Base-by-base conservation (phyloP, 1,140 invertebrate genomes). In the Macrobrachium nipponense region DNA sequence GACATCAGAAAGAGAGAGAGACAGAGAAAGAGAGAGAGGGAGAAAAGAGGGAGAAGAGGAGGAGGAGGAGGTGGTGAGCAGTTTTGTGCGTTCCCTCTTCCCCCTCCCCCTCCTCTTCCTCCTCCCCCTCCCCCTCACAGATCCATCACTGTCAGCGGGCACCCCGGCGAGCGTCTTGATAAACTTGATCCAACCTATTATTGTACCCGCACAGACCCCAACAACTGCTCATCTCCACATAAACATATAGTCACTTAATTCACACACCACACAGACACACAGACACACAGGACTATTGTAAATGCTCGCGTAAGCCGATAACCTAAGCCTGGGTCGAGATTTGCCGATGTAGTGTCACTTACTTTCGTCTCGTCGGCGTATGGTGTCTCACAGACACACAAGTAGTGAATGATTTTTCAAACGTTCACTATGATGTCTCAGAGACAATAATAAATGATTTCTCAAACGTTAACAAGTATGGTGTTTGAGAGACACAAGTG, bases 61-160 rank as follows among this genome's bases (percentile, higher is more conserved):
- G n/a, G 43, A 64, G 60, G 23, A n/a, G 76, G n/a, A 44, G 77
- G 23, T 64, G 66, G 61, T n/a, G 36, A 66, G 79, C 18, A 60
- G n/a, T n/a, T 15, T n/a, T 60, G 60, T 27, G 23, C 51, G 44
- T 81, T 62, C n/a, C 68, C 68, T 43, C 15, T 7, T 23, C 20
- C 20, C 8, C 68, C 64, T 17, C 36, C 27, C 5, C 79, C 62
- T 17, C 79, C 62, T 12, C 27, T 5, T 6, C 27, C 27, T 36
- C 27, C 27, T 36, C 27, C 27, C 4, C 27, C 27, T 36, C 68
- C 68, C 68, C 68, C 20, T 43, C 23, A 23, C 80, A 44, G 80
- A 60, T 70, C 51, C 44, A 70, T 70, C 79, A 82, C n/a, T 51
- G 80, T 82, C 80, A 60, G 44, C 51, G n/a, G 43, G 75, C 43